Base-by-base conservation (phyloP, 2,888 invertebrate species). In the Trachelus troglodyta region DNA sequence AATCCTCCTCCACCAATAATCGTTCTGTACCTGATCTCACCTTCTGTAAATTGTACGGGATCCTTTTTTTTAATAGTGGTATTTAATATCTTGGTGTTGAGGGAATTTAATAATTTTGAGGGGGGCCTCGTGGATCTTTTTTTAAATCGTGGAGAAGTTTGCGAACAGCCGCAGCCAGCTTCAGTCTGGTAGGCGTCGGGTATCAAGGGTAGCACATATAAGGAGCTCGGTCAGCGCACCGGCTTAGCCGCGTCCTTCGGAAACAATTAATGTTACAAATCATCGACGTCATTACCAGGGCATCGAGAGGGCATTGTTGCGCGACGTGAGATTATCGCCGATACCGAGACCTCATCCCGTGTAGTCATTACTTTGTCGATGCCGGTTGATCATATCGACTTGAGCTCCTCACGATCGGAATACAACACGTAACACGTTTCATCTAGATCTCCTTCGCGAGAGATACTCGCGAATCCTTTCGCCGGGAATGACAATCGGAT, bases 371-470 rank as follows among this genome's bases (percentile, higher is more conserved):
- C 87, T 87, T 86, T 85, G 87, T 87, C 86, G 86, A 86, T 83
- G 84, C 81, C 82, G 81, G 80, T 83, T 81, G 87, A 87, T 86
- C 86, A 82, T 87, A 87, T 87, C 87, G 83, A 85, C 82, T 9
- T 9, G 56, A 15, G 56, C 56, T 56, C 56, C 56, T 56, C 56
- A 56, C 56, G 56, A 56, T 56, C 56, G 56, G 56, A 56, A 56
- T 23, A 56, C 56, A 56, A 56, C 56, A 56, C 56, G 56, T 56
- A 56, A 56, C 56, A 56, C 56, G 56, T 56, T 56, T 23, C 56
- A 56, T 56, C 56, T 56, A 23, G 56, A 56, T 56, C 56, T 23
- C 23, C 23, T 56, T 15, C 23, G 23, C 23, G 23, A 23, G 56
- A 6, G 56, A 56, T 56, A 56, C 56, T 56, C 9, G 56, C 56